phyloP scores from a whole-genome alignment of 2,113 vertebrate species.

The Strix uralensis region DNA sequence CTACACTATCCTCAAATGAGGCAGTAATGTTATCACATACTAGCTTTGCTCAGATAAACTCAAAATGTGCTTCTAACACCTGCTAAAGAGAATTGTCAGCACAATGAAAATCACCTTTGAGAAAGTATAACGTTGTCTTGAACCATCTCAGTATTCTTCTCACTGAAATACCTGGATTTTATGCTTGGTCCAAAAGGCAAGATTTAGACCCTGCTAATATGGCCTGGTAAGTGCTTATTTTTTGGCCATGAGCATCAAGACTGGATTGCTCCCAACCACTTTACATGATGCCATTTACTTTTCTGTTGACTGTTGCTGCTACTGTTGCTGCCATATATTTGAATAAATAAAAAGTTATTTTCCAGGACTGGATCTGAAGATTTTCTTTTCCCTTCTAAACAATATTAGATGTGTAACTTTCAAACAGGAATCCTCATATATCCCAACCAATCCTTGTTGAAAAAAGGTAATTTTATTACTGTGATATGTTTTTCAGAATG shows the following conservation, averaged over 20 bases:
- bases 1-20: not conserved
- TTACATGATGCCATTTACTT: not conserved
- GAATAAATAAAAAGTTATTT: not conserved
- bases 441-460: not conserved
- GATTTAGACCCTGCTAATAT: not conserved
- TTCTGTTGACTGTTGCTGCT: not conserved
- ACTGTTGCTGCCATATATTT: not conserved
- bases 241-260: not conserved
- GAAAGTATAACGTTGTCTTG: not conserved
- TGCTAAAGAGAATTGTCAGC: not conserved
- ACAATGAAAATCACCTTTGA: not conserved
- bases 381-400: not conserved
- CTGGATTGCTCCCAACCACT: not conserved
- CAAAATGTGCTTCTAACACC: not conserved
- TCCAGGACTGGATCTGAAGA: not conserved
- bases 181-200: not conserved
- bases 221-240: not conserved
- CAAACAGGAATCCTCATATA: not conserved
- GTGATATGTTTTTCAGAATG: not conserved
- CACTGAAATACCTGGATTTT: not conserved
- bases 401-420: not conserved
- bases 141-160: not conserved
- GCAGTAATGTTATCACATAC: not conserved
- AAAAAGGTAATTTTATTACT: not conserved
- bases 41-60: not conserved